phyloP scores from a whole-genome alignment of 2,888 invertebrate genomes.

The Eretmocerus hayati region DNA sequence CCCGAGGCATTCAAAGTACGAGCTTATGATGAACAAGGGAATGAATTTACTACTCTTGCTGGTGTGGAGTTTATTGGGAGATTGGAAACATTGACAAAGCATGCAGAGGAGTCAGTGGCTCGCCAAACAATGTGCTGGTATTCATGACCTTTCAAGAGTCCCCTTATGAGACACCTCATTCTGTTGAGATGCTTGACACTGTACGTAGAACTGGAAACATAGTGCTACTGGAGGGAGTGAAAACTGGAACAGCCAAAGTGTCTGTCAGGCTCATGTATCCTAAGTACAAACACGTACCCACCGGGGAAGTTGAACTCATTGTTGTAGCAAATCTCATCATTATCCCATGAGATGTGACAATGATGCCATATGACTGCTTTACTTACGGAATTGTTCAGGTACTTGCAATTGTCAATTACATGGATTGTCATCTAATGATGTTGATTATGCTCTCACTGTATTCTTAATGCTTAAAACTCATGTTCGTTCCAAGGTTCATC shows the following conservation, averaged over 20 bases:
- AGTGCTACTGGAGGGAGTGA: slow-evolving; percentile 79
- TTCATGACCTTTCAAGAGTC: slow-evolving; percentile 73
- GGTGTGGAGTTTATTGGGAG: slow-evolving; percentile 86
- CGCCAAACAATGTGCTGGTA: slow-evolving; percentile 47
- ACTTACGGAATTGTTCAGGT: slow-evolving; percentile 66
- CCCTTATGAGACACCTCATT: slow-evolving; percentile 75
- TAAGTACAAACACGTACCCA: slow-evolving; percentile 55
- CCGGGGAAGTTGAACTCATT: slow-evolving; percentile 65
- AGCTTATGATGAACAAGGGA: slow-evolving; percentile 85
- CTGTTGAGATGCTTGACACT: slow-evolving; percentile 71
- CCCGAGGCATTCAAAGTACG: slow-evolving; percentile 91
- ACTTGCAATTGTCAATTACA: slow-evolving; percentile 75
- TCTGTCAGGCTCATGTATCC: slow-evolving; percentile 54
- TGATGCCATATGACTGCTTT: slow-evolving; percentile 72
- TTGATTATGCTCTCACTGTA: no score
- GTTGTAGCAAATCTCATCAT: slow-evolving; percentile 94
- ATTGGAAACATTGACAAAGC: slow-evolving; percentile 54
- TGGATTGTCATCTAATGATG: slow-evolving; percentile 65
- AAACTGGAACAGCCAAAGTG: slow-evolving; percentile 78
- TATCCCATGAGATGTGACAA: slow-evolving; percentile 77
- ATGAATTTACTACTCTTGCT: slow-evolving; percentile 87
- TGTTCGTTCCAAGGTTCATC: slow-evolving; percentile 51
- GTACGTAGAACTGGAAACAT: slow-evolving; percentile 70
- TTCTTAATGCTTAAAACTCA: no score
- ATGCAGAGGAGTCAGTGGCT: slow-evolving; percentile 29